Conservation (phyloP, 2,888 invertebrate species). For the Acleris sparsana region DNA sequence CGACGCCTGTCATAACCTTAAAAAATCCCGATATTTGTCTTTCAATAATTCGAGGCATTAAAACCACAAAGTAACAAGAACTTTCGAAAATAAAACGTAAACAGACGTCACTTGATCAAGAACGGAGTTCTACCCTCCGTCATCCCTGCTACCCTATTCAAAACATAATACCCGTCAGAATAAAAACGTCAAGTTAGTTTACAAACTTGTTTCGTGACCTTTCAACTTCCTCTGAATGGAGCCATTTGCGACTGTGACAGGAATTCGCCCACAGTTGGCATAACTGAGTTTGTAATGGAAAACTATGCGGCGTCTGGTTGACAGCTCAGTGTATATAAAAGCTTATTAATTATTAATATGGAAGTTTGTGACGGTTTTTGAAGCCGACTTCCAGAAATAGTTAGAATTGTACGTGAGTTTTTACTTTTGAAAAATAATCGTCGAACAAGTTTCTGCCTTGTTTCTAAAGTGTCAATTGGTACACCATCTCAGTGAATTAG, state of each 20-base stretch:
- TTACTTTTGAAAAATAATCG: no score
- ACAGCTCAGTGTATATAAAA: background rate
- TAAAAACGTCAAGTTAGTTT: constrained; percentile 31
- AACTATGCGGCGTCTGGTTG: background rate
- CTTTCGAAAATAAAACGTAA: background rate
- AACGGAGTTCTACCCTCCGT: background rate
- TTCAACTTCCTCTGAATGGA: constrained; percentile 28
- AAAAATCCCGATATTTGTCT: no score
- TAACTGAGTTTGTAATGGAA: constrained; percentile 4
- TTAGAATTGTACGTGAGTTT: no score
- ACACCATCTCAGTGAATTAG: no score
- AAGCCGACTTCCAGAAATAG: no score
- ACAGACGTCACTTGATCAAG: background rate
- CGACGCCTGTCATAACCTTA: no score
- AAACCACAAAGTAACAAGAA: background rate
- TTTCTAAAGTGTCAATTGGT: no score
- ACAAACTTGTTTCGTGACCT: constrained; percentile 28
- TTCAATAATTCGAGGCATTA: no score
- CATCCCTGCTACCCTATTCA: background rate
- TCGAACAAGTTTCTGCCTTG: no score
- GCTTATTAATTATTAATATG: no score
- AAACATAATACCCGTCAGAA: constrained; percentile 3
- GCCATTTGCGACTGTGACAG: constrained; percentile 22
- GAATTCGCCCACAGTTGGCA: constrained; percentile 10
- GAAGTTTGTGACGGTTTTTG: no score